These are phyloP conservation scores for Ochropleura plecta DNA, from an alignment of 2,888 invertebrate species.

Conservation along the genomic window DNA sequence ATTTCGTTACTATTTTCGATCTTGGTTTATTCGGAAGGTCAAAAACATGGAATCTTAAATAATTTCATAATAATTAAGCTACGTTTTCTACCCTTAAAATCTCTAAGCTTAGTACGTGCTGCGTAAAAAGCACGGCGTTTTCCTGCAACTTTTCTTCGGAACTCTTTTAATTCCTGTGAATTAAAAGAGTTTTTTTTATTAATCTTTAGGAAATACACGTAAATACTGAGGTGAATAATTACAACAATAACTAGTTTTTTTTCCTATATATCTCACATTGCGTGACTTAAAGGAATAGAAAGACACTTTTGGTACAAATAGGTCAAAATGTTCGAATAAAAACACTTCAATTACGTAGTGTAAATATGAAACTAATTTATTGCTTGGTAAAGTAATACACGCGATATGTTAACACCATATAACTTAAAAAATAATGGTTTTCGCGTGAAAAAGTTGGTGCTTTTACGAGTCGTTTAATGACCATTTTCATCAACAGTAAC, in stretches of 20 bases:
- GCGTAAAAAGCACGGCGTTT: neutral
- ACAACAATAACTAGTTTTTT: neutral
- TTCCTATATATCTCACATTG: conserved; percentile 5
- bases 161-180: neutral
- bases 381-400: conserved; percentile 21
- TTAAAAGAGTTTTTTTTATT: no score
- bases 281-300: conserved; percentile 41
- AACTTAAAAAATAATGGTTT: conserved; percentile 13
- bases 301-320: conserved; percentile 31
- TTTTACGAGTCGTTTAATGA: neutral
- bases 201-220: neutral
- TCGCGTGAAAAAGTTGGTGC: neutral
- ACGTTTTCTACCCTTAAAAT: neutral
- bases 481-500: neutral
- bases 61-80: neutral
- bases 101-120: neutral
- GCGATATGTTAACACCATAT: conserved; percentile 38
- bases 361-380: conserved; percentile 37
- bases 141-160: neutral
- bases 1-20: neutral
- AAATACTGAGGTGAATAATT: neutral
- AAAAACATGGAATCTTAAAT: neutral
- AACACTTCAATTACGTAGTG: conserved; percentile 52
- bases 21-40: neutral
- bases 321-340: conserved; percentile 41